A percentile compares a stretch with the other conserved stretches of the same genome.
Evolutionary conservation across 1,140 invertebrate genomes (phyloP).

Genomic region (Ruditapes philippinarum): DNA sequence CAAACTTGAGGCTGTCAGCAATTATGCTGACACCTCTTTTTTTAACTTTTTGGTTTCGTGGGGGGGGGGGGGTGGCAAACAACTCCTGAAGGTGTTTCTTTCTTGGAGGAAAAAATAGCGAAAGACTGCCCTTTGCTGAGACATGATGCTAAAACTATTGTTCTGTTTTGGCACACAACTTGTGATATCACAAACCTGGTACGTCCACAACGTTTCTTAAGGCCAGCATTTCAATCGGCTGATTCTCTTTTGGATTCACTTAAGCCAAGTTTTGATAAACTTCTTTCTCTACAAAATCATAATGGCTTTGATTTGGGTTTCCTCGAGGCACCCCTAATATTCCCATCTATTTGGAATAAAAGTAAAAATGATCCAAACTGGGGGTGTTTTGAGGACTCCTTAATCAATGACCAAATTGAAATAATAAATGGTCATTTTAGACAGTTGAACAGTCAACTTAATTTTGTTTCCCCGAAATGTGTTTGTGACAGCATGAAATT

Average conservation of each 20-base stretch:
- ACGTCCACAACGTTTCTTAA: neutral
- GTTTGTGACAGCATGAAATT: conserved; percentile 2
- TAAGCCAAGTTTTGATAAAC: neutral
- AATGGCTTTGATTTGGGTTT: neutral
- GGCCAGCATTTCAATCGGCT: neutral
- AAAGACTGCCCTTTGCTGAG: neutral
- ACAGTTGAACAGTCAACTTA: neutral
- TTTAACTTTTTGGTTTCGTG: too few species aligned
- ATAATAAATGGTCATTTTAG: neutral
- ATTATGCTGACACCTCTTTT: too few species aligned
- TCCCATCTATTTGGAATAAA: neutral
- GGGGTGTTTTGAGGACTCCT: neutral
- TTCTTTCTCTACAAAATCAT: neutral
- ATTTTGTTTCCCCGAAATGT: neutral
- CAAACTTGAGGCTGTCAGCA: too few species aligned
- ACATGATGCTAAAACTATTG: neutral
- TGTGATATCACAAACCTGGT: neutral
- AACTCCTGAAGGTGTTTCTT: too few species aligned
- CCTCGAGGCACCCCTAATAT: neutral
- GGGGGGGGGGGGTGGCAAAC: too few species aligned
- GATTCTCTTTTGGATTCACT: neutral
- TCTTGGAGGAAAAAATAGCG: neutral
- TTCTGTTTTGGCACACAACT: neutral
- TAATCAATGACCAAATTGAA: neutral
- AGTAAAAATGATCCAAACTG: neutral